Evolutionary conservation across 2,888 invertebrate genomes (phyloP), one percentile per base, ranked within the genome.

Genomic region (Phania funesta): DNA sequence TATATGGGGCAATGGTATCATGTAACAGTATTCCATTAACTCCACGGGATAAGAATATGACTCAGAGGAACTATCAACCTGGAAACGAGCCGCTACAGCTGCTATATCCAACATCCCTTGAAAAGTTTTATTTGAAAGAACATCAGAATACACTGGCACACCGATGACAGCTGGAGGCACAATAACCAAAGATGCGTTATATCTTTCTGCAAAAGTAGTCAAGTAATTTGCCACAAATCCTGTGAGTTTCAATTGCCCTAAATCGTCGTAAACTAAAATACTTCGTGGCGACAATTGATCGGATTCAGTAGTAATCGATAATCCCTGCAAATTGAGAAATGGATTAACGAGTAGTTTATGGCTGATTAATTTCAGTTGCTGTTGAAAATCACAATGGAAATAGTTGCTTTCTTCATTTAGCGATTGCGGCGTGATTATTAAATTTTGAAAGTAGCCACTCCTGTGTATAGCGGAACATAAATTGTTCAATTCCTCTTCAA

Each of bases 261-360:
- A 11, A 0, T 46, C 11, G 56, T 86, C 67, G 4, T 20, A 76
- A 67, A 85, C 86, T 3, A 85, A 24, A 3, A 87, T 76, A 18
- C 84, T 80, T 3, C 87, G 86, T 0, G 89, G 89, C 2, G 85
- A 54, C 2, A 86, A 24, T 26, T 86, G 85, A 62, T 87, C 87
- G 8, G 87, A 78, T 24, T 86, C 26, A 0, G 82, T 84, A 0
- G 6, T 29, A 1, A 89, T 81, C 11, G 20, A 2, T 1, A 46
- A 1, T 1, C 70, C 78, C 6, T 87, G 84, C 24, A 88, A 16
- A 38, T 75, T 29, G 0, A 44, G 18, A 60, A 50, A 44, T 3
- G 46, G 46, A 16, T 58, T 64, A 0, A 16, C 9, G 3, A 78
- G 58, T 9, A 70, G 11, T 11, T n/a, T n/a, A 0, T n/a, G n/a